Evolutionary conservation across 2,797 vertebrate species (phyloP).

Genomic region (Xerus rutilus): DNA sequence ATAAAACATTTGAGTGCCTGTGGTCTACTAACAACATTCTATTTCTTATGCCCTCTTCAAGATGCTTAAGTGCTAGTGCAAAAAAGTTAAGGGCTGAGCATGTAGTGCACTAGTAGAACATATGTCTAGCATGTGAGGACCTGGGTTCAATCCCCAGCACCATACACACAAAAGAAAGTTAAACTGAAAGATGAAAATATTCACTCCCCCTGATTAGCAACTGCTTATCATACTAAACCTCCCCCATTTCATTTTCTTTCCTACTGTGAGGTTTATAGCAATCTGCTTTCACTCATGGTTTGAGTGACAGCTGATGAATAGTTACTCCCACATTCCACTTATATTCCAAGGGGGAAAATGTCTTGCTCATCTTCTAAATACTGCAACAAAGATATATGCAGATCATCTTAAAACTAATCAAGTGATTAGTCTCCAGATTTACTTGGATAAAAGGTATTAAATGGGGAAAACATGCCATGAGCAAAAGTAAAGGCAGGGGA

Average conservation of each 20-base stretch:
- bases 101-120: background rate
- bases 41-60: background rate
- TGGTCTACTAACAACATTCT: background rate
- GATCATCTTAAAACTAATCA: background rate
- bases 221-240: background rate
- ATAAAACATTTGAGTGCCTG: background rate
- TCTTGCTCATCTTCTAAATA: background rate
- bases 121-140: background rate
- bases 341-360: background rate
- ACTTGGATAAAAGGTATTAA: background rate
- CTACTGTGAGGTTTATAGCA: background rate
- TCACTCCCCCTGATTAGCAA: background rate
- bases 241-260: background rate
- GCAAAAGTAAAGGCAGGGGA: background rate
- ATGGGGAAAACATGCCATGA: background rate
- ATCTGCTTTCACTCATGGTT: background rate
- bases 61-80: background rate
- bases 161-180: background rate
- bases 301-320: background rate
- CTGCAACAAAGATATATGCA: background rate
- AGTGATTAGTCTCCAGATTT: background rate
- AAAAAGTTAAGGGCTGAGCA: background rate
- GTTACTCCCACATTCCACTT: background rate
- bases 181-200: background rate
- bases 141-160: background rate